Evolutionary conservation across 2,113 vertebrate species (phyloP).

Genomic region (Hassar affinis): DNA sequence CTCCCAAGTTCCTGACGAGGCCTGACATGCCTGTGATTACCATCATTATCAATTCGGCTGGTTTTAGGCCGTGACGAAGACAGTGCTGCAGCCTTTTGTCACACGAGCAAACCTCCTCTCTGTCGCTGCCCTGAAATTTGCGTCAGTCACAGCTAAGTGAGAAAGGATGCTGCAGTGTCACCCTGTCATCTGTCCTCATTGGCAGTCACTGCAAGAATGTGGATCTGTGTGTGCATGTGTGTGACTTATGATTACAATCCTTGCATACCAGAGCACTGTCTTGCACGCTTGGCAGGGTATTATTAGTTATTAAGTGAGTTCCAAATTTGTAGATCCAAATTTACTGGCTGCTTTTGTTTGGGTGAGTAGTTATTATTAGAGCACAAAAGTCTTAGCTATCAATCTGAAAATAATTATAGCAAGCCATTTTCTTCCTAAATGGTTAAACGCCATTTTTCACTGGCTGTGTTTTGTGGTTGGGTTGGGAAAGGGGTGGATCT

Average conservation of each 20-base stretch:
- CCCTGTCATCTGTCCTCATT: constrained; percentile 41
- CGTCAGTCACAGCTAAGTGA: constrained; percentile 41
- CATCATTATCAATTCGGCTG: constrained; percentile 10
- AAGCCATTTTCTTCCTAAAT: not conserved
- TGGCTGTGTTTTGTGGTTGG: not conserved
- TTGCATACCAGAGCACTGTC: not conserved
- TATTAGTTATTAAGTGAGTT: not conserved
- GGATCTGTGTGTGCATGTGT: constrained; percentile 6
- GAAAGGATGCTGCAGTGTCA: constrained; percentile 38
- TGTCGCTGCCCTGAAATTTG: constrained; percentile 41
- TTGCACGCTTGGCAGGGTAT: not conserved
- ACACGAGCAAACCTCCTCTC: constrained; percentile 26
- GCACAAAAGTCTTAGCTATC: not conserved
- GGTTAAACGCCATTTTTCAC: not conserved
- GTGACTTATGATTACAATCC: constrained; percentile 13
- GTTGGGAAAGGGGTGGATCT: not conserved
- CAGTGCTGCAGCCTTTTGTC: constrained; percentile 28
- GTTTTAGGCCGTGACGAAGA: constrained; percentile 13
- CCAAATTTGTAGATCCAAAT: not conserved
- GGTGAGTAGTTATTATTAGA: constrained; percentile 6
- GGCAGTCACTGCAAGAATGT: constrained; percentile 32
- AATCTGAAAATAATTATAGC: not conserved
- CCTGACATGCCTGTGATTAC: constrained; percentile 27
- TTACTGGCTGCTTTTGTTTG: constrained; percentile 8
- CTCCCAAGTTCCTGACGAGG: not conserved